Conservation (phyloP, 1,140 invertebrate species). For the Harlomillsia oculata region DNA sequence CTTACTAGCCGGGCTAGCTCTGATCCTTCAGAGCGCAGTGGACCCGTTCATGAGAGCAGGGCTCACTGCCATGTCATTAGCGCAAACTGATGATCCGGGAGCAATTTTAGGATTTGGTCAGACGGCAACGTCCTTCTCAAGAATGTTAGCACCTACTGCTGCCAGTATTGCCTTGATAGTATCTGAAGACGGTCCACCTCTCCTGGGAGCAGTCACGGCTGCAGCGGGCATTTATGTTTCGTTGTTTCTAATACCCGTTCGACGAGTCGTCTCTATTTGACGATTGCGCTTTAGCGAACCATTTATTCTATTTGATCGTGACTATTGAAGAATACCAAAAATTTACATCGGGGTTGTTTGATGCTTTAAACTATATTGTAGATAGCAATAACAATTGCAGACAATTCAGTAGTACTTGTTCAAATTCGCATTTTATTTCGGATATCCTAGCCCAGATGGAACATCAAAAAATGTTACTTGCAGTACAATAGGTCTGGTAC, state of each 20-base stretch:
- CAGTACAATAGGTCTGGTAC: too few relatives aligned
- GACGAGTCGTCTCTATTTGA: too few relatives aligned
- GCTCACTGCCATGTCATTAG: constrained; percentile 26
- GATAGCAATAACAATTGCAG: too few relatives aligned
- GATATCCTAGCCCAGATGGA: too few relatives aligned
- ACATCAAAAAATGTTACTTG: too few relatives aligned
- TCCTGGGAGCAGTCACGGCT: constrained; percentile 19
- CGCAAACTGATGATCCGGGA: constrained; percentile 17
- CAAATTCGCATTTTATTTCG: too few relatives aligned
- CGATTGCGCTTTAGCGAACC: too few relatives aligned
- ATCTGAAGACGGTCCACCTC: constrained; percentile 29
- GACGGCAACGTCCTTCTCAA: constrained; percentile 24
- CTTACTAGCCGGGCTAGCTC: constrained; percentile 13
- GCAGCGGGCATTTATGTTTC: constrained; percentile 14
- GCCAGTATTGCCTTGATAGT: constrained; percentile 27
- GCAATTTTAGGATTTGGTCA: constrained; percentile 32
- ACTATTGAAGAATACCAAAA: too few relatives aligned
- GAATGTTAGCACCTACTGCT: constrained; percentile 28
- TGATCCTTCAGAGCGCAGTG: constrained; percentile 22
- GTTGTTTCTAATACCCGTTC: constrained; percentile 1
- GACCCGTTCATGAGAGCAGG: constrained; percentile 33
- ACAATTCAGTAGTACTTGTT: too few relatives aligned
- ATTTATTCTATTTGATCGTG: too few relatives aligned
- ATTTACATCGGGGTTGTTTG: too few relatives aligned
- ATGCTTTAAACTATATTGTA: too few relatives aligned